Conservation (phyloP, 2,888 invertebrate species). For the Gerosis bhagava region DNA sequence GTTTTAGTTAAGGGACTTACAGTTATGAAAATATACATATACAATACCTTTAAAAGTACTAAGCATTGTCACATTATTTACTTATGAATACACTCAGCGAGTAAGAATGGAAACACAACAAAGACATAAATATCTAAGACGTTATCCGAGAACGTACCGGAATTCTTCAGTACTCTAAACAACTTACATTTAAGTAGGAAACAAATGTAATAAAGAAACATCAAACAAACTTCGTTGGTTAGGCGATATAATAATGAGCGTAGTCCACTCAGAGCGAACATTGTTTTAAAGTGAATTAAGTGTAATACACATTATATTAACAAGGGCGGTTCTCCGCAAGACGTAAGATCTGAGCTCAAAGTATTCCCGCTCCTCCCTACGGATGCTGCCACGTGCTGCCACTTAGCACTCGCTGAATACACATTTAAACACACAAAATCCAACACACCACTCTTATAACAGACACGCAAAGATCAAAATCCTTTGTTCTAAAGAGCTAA, state of each 20-base stretch:
- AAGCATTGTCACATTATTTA: slow-evolving; percentile 2
- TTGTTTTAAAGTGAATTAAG: slow-evolving; percentile 64
- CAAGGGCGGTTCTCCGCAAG: slow-evolving; percentile 66
- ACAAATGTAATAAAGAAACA: slow-evolving; percentile 8
- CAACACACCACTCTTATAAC: slow-evolving; percentile 37
- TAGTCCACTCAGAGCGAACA: slow-evolving; percentile 39
- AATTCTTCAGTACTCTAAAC: slow-evolving; percentile 8
- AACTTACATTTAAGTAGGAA: slow-evolving; percentile 1
- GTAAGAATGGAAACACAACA: slow-evolving; percentile 3
- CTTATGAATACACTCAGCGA: neutral
- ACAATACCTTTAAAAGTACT: neutral
- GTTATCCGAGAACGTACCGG: neutral
- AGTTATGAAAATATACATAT: no score
- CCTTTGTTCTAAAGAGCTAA: slow-evolving; percentile 44
- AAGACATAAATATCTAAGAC: slow-evolving; percentile 1
- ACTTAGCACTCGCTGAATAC: slow-evolving; percentile 69
- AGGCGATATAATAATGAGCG: slow-evolving; percentile 19
- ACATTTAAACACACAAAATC: slow-evolving; percentile 51
- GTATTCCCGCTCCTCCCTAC: slow-evolving; percentile 58
- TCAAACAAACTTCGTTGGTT: slow-evolving; percentile 12
- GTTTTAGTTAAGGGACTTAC: no score
- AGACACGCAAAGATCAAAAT: slow-evolving; percentile 54
- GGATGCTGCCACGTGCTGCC: slow-evolving; percentile 70
- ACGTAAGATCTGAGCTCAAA: slow-evolving; percentile 69
- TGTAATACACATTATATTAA: slow-evolving; percentile 68